A percentile compares a stretch with the other conserved stretches of the same genome.
Conservation (phyloP, 1,140 invertebrate species). For the Phenacoccus solenopsis region DNA sequence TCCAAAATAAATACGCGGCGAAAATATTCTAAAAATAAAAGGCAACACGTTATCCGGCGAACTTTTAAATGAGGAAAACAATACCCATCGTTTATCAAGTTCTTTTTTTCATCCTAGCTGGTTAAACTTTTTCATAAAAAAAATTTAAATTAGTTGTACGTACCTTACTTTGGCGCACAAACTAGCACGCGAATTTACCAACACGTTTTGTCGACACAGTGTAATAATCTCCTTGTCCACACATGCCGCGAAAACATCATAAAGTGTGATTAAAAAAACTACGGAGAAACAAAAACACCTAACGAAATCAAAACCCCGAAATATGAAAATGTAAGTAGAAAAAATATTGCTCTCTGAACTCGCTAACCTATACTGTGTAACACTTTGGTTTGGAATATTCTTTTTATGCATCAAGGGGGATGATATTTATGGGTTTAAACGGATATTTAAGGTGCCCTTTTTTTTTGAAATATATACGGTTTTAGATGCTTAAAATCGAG, state of each 20-base stretch:
- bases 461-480: neutral
- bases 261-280: too few relatives aligned
- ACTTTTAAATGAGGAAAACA: neutral
- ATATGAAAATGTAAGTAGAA: too few relatives aligned
- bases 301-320: too few relatives aligned
- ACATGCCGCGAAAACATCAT: too few relatives aligned
- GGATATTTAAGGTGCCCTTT: neutral
- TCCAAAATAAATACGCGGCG: neutral
- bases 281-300: too few relatives aligned
- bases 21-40: slow-evolving; percentile 4
- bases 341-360: neutral
- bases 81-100: neutral
- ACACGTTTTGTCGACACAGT: too few relatives aligned
- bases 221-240: too few relatives aligned
- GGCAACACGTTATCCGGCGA: neutral
- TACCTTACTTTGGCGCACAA: too few relatives aligned
- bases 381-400: neutral
- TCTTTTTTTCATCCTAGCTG: neutral
- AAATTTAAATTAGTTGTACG: neutral
- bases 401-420: neutral
- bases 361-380: neutral
- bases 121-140: neutral
- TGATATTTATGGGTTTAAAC: neutral
- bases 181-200: neutral
- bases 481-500: neutral